phyloP scores from a whole-genome alignment of 2,113 vertebrate genomes.

The Plecotus auritus region DNA sequence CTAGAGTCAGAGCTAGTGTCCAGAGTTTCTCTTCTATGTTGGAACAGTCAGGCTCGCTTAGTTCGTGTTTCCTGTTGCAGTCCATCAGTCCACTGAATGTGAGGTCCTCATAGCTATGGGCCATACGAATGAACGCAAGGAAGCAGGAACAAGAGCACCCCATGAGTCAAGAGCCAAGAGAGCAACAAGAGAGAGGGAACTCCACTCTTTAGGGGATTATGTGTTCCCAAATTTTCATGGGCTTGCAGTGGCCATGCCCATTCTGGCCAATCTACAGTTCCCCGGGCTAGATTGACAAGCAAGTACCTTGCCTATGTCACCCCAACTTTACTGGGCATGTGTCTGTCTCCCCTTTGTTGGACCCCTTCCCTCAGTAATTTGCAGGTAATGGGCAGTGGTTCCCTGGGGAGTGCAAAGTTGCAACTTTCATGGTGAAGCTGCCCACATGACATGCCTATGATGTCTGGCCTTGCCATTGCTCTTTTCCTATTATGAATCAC shows the following conservation, averaged over 20 bases:
- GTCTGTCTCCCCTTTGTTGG: neutral
- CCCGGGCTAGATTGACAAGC: neutral
- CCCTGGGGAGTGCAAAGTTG: neutral
- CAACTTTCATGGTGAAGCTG: neutral
- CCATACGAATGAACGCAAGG: neutral
- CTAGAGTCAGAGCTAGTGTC: neutral
- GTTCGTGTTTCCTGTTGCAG: neutral
- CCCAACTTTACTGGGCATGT: neutral
- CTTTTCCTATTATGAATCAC: neutral
- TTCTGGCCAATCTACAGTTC: neutral
- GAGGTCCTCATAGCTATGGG: neutral
- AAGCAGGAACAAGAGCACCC: neutral
- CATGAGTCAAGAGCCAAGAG: neutral
- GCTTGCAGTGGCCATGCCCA: neutral
- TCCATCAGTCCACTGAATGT: neutral
- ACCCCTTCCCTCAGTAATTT: neutral
- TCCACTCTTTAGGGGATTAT: neutral
- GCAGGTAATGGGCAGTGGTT: neutral
- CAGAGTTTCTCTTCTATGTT: neutral
- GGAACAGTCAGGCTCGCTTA: neutral
- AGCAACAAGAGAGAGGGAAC: neutral
- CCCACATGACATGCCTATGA: neutral
- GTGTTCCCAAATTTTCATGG: neutral
- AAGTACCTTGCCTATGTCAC: neutral
- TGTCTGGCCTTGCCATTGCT: neutral